Evolutionary conservation across 2,888 invertebrate genomes (phyloP).

Genomic region (Melieria picta): DNA sequence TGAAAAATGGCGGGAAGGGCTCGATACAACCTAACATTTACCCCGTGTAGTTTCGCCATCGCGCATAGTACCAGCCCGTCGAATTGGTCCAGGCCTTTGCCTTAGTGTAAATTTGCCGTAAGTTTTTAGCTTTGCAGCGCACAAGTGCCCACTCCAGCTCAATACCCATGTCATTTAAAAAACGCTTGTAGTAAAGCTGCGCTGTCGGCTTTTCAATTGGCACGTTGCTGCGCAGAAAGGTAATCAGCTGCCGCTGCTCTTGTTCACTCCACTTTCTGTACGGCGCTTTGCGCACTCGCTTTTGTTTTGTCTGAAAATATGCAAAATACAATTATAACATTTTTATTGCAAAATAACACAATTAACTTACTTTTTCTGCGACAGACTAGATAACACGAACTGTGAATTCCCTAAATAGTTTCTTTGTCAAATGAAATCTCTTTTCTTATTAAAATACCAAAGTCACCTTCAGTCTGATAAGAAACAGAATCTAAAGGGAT

Average conservation of each 20-base stretch:
- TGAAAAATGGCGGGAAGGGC: no score
- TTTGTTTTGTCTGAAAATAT: slow-evolving; percentile 1
- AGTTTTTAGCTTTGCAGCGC: slow-evolving; percentile 14
- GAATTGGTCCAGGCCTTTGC: neutral
- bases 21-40: neutral
- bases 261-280: slow-evolving; percentile 19
- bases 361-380: no score
- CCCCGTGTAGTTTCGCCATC: neutral
- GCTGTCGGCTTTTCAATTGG: slow-evolving; percentile 22
- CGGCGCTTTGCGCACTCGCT: slow-evolving; percentile 16
- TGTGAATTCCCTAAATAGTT: no score
- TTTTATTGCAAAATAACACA: no score
- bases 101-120: neutral
- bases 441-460: no score
- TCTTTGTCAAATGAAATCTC: no score
- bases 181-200: slow-evolving; percentile 3
- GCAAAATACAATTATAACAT: no score
- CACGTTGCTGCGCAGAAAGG: slow-evolving; percentile 10
- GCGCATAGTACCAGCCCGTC: neutral
- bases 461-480: no score
- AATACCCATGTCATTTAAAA: slow-evolving; percentile 1
- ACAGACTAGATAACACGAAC: no score
- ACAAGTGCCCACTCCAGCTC: slow-evolving; percentile 13
- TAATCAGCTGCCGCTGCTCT: slow-evolving; percentile 14
- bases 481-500: no score